Conservation (phyloP, 2,797 vertebrate species). For the Myripristis murdjan region DNA sequence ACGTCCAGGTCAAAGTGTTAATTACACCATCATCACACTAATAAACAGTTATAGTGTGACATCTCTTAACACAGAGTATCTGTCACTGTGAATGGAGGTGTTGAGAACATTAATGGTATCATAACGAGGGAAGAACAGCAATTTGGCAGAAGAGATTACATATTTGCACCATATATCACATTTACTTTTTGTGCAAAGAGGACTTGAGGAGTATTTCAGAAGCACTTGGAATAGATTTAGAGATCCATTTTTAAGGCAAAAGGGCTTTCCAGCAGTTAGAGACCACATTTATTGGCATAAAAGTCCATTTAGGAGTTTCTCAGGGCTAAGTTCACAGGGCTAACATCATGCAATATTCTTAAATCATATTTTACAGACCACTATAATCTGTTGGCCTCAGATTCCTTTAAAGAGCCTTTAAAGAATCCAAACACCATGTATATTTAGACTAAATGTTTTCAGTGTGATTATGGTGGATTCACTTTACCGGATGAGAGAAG, state of each 20-base stretch:
- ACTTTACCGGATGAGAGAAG: slow-evolving; percentile 31
- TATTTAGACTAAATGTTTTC: not conserved
- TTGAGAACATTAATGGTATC: too few relatives aligned
- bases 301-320: not conserved
- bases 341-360: too few relatives aligned
- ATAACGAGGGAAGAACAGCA: not conserved
- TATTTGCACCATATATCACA: not conserved
- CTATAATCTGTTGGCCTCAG: too few relatives aligned
- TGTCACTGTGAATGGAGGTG: too few relatives aligned
- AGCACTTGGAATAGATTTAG: not conserved
- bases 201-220: not conserved
- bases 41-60: slow-evolving; percentile 54
- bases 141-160: not conserved
- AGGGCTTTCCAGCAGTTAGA: not conserved
- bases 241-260: not conserved
- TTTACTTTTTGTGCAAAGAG: not conserved
- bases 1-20: slow-evolving; percentile 67
- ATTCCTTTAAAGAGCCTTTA: not conserved
- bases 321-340: not conserved
- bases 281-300: not conserved
- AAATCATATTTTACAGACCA: not conserved
- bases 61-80: slow-evolving; percentile 27
- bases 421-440: not conserved
- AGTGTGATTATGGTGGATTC: slow-evolving; percentile 5
- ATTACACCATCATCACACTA: slow-evolving; percentile 70